These are phyloP conservation scores for Halcyon senegalensis DNA, from an alignment of 2,113 vertebrate genomes.

Conservation along the genomic window DNA sequence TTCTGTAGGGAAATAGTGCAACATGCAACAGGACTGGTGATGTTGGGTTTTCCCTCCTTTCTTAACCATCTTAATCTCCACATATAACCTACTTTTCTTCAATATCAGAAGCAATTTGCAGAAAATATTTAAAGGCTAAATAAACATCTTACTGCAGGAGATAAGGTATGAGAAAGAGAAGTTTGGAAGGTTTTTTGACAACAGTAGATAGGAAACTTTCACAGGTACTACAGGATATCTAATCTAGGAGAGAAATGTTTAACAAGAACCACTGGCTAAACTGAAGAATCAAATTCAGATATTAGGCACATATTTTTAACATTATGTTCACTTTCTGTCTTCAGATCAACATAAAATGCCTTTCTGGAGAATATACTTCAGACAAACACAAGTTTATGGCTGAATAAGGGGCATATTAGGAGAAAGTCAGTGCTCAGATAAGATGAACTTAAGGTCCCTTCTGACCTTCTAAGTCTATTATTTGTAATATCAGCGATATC, in stretches of 20 bases:
- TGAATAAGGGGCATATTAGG: background rate
- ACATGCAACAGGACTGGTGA: background rate
- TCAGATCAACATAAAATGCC: background rate
- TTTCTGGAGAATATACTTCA: background rate
- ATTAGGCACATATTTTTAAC: background rate
- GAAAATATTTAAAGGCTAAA: background rate
- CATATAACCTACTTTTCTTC: background rate
- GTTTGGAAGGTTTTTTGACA: background rate
- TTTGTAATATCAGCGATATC: background rate
- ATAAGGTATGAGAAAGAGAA: background rate
- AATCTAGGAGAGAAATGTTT: background rate
- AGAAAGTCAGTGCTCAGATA: background rate
- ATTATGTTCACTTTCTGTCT: background rate
- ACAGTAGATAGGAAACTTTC: background rate
- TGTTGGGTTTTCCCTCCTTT: rapidly evolving
- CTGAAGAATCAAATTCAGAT: background rate
- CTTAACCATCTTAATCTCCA: background rate
- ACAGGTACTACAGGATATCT: background rate
- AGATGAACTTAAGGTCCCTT: background rate
- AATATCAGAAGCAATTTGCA: background rate
- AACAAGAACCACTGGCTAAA: background rate
- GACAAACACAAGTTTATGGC: background rate
- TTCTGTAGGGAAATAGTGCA: background rate
- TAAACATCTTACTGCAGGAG: background rate
- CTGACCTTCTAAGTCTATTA: background rate